phyloP scores from a whole-genome alignment of 2,888 invertebrate genomes.

The Danaus chrysippus region DNA sequence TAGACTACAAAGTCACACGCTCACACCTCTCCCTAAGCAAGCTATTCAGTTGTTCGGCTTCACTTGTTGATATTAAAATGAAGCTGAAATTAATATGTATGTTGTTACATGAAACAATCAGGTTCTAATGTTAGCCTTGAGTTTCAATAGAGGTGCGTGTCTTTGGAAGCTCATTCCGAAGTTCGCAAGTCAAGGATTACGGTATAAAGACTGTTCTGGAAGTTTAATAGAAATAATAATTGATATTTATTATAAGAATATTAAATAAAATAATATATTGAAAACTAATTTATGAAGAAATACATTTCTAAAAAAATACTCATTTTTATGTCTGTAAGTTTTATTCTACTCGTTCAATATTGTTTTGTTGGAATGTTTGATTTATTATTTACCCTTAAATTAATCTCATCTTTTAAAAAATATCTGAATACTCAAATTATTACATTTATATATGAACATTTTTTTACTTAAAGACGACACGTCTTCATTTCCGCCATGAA shows the following conservation, averaged over 20 bases:
- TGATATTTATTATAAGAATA: neutral
- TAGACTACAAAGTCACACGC: conserved; percentile 33
- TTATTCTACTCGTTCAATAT: too few relatives aligned
- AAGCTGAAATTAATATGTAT: conserved; percentile 68
- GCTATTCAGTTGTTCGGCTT: conserved; percentile 45
- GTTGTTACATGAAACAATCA: conserved; percentile 52
- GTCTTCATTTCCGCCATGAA: conserved; percentile 58
- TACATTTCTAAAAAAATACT: too few relatives aligned
- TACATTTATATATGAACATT: neutral
- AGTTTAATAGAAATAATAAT: conserved; percentile 18
- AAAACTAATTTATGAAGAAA: too few relatives aligned
- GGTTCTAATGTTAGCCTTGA: conserved; percentile 49
- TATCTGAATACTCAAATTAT: neutral
- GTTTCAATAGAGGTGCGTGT: conserved; percentile 41
- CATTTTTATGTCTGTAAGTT: too few relatives aligned
- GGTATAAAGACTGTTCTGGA: conserved; percentile 19
- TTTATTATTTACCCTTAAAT: neutral
- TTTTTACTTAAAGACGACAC: conserved; percentile 14
- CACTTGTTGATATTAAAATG: conserved; percentile 69
- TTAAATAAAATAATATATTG: neutral
- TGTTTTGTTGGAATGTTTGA: too few relatives aligned
- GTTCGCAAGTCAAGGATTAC: conserved; percentile 22
- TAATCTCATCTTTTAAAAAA: neutral
- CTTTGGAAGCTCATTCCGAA: conserved; percentile 18
- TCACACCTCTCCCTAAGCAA: conserved; percentile 38